Conservation (phyloP, 2,113 vertebrate species). For the Oenanthe oenanthe region DNA sequence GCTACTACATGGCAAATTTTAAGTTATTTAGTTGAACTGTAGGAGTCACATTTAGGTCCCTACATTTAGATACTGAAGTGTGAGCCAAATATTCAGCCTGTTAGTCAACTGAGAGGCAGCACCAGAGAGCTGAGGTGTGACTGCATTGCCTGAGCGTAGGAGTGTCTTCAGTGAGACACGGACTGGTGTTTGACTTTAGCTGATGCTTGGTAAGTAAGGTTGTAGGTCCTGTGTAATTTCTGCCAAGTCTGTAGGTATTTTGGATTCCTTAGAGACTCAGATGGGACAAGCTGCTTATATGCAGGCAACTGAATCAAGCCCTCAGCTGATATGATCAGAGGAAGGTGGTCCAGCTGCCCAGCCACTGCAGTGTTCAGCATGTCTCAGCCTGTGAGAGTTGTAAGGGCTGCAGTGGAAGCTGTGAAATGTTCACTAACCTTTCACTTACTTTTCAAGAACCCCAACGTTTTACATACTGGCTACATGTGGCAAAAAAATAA, state of each 20-base stretch:
- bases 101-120: neutral
- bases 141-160: neutral
- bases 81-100: neutral
- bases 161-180: rapidly evolving
- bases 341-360: neutral
- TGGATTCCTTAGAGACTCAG: neutral
- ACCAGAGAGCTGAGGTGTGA: neutral
- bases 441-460: neutral
- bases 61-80: neutral
- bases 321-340: neutral
- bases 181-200: neutral
- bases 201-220: neutral
- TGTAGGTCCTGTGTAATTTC: neutral
- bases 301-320: neutral
- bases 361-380: neutral
- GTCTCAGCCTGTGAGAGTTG: neutral
- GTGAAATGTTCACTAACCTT: neutral
- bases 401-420: neutral
- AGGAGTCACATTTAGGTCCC: neutral
- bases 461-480: neutral
- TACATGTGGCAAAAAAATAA: neutral
- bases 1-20: neutral
- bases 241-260: neutral
- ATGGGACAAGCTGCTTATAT: neutral
- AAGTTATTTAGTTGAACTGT: neutral